These are phyloP conservation scores for Acipenser ruthenus DNA, from an alignment of 2,797 vertebrate species.

Conservation along the genomic window DNA sequence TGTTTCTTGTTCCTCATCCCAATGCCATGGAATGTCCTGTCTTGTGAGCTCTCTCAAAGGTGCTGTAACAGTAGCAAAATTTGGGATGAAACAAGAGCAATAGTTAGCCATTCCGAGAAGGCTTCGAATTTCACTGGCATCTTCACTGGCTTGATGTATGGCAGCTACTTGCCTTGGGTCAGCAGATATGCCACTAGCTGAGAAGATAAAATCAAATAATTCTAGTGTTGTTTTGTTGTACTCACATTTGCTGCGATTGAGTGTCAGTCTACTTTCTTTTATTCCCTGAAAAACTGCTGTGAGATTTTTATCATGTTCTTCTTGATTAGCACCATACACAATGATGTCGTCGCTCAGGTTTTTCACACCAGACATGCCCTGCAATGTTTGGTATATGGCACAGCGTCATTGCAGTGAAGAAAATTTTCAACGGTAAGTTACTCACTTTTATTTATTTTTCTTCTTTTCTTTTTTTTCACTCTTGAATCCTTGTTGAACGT, in stretches of 20 bases:
- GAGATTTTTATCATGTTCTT: slow-evolving; percentile 16
- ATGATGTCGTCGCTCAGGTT: slow-evolving; percentile 27
- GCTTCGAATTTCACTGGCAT: background rate
- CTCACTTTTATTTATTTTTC: too few species aligned
- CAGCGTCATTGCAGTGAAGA: too few species aligned
- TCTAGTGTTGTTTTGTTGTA: slow-evolving; percentile 18
- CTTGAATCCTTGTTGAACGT: too few species aligned
- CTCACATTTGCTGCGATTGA: slow-evolving; percentile 19
- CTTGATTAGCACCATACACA: background rate
- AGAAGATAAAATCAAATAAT: slow-evolving; percentile 25
- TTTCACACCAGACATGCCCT: too few species aligned
- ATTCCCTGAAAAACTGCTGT: slow-evolving; percentile 17
- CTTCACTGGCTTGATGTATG: slow-evolving; percentile 1
- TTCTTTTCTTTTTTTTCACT: too few species aligned
- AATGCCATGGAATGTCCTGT: slow-evolving; percentile 12
- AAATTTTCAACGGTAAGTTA: too few species aligned
- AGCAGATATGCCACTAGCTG: slow-evolving; percentile 11
- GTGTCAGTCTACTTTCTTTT: slow-evolving; percentile 13
- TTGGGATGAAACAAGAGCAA: slow-evolving; percentile 21
- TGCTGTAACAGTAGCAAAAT: slow-evolving; percentile 22
- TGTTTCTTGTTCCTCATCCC: slow-evolving; percentile 13
- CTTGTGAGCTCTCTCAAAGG: slow-evolving; percentile 16
- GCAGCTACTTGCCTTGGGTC: slow-evolving; percentile 20
- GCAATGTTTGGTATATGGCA: too few species aligned
- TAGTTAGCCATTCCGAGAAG: slow-evolving; percentile 26